Conservation (phyloP, 2,888 invertebrate species). For the Drosophila gaucha region DNA sequence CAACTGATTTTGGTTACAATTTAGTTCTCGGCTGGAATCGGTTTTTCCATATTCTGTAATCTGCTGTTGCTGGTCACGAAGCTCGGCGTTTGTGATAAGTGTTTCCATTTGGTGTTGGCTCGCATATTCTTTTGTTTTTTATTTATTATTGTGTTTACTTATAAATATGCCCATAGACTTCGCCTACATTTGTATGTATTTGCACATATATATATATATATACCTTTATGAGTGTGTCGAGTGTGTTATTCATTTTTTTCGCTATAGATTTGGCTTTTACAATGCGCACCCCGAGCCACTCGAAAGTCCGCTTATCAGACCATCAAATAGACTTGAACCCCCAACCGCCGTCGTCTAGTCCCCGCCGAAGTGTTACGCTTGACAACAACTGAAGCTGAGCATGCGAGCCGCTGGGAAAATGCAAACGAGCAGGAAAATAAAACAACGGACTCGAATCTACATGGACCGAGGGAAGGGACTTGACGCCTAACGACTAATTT, state of each 20-base stretch:
- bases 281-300: slow-evolving; percentile 44
- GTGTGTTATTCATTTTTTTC: slow-evolving; percentile 51
- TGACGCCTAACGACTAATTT: too few relatives aligned
- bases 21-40: background rate
- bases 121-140: slow-evolving; percentile 53
- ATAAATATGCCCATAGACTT: slow-evolving; percentile 10
- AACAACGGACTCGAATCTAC: background rate
- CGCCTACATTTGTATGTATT: background rate
- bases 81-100: slow-evolving; percentile 40
- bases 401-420: background rate
- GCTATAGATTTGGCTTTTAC: slow-evolving; percentile 61
- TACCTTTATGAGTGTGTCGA: slow-evolving; percentile 59
- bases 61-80: slow-evolving; percentile 35
- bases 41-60: slow-evolving; percentile 29
- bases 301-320: slow-evolving; percentile 40
- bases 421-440: background rate
- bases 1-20: background rate
- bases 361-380: slow-evolving; percentile 29
- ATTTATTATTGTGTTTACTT: slow-evolving; percentile 55
- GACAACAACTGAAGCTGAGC: slow-evolving; percentile 25
- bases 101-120: slow-evolving; percentile 18
- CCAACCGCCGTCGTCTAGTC: background rate
- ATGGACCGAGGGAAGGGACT: background rate
- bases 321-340: slow-evolving; percentile 26
- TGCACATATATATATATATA: background rate